phyloP scores from a whole-genome alignment of 2,113 vertebrate species.

The Pomatorhinus ruficollis region DNA sequence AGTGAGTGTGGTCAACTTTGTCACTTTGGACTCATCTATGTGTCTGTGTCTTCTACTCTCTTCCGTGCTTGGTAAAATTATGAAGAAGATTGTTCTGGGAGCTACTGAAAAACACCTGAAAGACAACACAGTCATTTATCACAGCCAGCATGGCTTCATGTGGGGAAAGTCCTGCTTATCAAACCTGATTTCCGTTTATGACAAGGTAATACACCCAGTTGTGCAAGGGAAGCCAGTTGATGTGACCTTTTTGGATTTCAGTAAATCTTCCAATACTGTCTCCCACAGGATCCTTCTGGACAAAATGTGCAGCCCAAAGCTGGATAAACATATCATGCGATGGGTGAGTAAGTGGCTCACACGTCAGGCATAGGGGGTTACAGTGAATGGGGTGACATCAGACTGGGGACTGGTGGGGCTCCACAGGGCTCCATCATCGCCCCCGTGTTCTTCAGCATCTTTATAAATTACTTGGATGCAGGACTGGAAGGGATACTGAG shows the following conservation, averaged over 20 bases:
- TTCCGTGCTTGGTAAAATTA: background rate
- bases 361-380: background rate
- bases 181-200: background rate
- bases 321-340: too few relatives aligned
- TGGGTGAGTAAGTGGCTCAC: background rate
- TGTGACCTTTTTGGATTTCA: background rate
- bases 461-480: rapidly evolving
- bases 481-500: background rate
- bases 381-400: background rate
- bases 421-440: rapidly evolving
- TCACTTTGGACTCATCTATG: background rate
- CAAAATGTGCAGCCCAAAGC: background rate
- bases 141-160: background rate
- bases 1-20: background rate
- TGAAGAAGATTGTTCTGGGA: background rate
- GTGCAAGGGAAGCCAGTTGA: background rate
- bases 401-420: background rate
- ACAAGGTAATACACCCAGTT: background rate
- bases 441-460: background rate
- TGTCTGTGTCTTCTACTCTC: background rate
- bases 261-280: background rate
- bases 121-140: background rate
- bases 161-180: background rate
- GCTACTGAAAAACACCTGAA: background rate
- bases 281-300: background rate